These are phyloP conservation scores for Apis mellifera DNA, from an alignment of 1,140 invertebrate species.

Conservation along the genomic window DNA sequence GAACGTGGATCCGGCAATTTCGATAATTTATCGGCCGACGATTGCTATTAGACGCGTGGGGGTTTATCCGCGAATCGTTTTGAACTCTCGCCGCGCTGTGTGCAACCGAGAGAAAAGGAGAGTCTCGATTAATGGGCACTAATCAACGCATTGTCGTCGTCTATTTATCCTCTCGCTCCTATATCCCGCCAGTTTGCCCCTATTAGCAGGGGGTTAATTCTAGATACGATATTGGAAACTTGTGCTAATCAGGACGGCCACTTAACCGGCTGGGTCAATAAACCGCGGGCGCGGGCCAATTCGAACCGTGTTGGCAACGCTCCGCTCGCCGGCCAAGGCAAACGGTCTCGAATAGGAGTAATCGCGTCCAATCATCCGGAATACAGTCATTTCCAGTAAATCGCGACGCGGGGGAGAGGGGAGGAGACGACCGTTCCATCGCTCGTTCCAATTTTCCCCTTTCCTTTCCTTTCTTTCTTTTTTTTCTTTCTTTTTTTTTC, in stretches of 20 bases:
- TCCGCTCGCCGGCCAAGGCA: constrained; percentile 56
- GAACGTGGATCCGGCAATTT: not conserved
- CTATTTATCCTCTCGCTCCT: constrained; percentile 32
- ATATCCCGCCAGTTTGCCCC: not conserved
- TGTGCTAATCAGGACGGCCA: constrained; percentile 64
- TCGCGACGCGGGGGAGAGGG: constrained; percentile 10
- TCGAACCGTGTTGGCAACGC: constrained; percentile 38
- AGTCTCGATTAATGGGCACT: constrained; percentile 31
- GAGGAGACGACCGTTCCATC: not conserved
- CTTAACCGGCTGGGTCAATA: constrained; percentile 65
- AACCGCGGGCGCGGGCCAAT: constrained; percentile 41
- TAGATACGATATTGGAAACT: constrained; percentile 65
- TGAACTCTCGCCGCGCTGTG: too few relatives aligned
- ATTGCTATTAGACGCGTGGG: not conserved
- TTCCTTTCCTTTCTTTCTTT: not conserved
- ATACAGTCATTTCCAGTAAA: constrained; percentile 48
- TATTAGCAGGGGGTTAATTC: constrained; percentile 52
- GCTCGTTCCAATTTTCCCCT: not conserved
- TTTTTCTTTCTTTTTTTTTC: not conserved
- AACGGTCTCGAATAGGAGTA: constrained; percentile 53
- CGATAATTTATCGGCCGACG: not conserved
- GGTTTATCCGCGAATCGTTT: not conserved
- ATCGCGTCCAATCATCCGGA: constrained; percentile 53
- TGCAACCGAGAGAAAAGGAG: not conserved
- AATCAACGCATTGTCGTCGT: constrained; percentile 57